Conservation (phyloP, 2,888 invertebrate species). For the Celastrina argiolus region DNA sequence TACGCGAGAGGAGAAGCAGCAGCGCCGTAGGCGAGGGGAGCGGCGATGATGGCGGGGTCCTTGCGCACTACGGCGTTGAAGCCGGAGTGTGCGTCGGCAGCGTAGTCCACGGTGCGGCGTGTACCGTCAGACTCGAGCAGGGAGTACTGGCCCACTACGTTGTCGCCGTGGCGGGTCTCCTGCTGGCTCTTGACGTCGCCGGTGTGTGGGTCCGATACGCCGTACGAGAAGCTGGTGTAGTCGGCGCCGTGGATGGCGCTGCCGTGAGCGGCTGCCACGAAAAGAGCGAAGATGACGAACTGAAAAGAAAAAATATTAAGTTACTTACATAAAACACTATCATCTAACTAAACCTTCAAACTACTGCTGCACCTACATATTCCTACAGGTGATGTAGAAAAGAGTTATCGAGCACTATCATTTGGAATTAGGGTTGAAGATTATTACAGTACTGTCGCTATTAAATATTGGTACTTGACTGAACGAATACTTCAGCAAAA, state of each 20-base stretch:
- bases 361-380: too few relatives aligned
- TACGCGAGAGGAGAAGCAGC: conserved; percentile 30
- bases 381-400: too few relatives aligned
- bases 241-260: conserved; percentile 47
- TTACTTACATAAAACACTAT: too few relatives aligned
- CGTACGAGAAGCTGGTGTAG: conserved; percentile 68
- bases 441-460: too few relatives aligned
- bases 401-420: too few relatives aligned
- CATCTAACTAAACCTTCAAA: too few relatives aligned
- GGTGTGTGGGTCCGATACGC: conserved; percentile 70
- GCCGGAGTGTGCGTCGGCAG: conserved; percentile 65
- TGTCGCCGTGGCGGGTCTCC: conserved; percentile 68
- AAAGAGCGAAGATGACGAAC: conserved; percentile 47
- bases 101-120: conserved; percentile 73
- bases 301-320: conserved; percentile 49
- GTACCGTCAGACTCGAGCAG: conserved; percentile 72
- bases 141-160: conserved; percentile 70
- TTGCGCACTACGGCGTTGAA: conserved; percentile 76
- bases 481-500: too few relatives aligned
- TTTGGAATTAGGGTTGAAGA: too few relatives aligned
- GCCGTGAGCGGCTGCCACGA: conserved; percentile 44
- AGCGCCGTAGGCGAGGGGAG: conserved; percentile 38
- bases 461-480: too few relatives aligned
- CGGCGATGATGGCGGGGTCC: conserved; percentile 48
- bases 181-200: conserved; percentile 72